Conservation (phyloP, 2,113 vertebrate genomes). For the Prinia subflava region DNA sequence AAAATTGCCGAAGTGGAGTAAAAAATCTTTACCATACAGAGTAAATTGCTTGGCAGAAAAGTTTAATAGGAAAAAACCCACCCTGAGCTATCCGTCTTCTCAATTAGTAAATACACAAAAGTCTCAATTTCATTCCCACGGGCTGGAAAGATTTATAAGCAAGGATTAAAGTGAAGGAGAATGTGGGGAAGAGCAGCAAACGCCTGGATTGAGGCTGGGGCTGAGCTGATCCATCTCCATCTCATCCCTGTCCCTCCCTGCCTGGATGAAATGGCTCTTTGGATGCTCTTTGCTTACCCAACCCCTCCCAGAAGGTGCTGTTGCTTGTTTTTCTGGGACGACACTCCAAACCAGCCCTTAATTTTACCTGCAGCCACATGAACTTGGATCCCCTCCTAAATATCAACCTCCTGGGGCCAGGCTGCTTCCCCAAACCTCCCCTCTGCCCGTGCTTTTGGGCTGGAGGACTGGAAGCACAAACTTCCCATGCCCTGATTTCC, state of each 20-base stretch:
- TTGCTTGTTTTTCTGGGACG: not conserved
- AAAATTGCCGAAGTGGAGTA: not conserved
- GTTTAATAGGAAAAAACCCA: not conserved
- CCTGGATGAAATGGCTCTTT: not conserved
- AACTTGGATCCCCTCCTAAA: not conserved
- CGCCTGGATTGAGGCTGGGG: accelerated
- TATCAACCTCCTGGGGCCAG: not conserved
- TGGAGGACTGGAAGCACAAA: not conserved
- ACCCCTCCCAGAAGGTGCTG: not conserved
- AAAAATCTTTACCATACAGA: not conserved
- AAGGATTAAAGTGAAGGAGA: not conserved
- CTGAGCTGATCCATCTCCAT: not conserved
- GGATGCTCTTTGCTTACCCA: not conserved
- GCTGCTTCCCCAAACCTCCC: not conserved
- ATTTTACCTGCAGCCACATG: not conserved
- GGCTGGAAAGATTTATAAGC: not conserved
- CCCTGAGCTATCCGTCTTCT: not conserved
- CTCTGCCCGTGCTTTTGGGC: not conserved
- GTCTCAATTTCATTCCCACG: not conserved
- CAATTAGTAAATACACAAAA: not conserved
- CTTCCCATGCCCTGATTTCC: not conserved
- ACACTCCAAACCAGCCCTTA: not conserved
- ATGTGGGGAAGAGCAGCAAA: not conserved
- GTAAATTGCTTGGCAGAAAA: not conserved
- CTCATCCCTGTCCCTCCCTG: not conserved